These are phyloP conservation scores for Brachypodius melanocephalos DNA, from an alignment of 2,113 vertebrate genomes.

Conservation along the genomic window DNA sequence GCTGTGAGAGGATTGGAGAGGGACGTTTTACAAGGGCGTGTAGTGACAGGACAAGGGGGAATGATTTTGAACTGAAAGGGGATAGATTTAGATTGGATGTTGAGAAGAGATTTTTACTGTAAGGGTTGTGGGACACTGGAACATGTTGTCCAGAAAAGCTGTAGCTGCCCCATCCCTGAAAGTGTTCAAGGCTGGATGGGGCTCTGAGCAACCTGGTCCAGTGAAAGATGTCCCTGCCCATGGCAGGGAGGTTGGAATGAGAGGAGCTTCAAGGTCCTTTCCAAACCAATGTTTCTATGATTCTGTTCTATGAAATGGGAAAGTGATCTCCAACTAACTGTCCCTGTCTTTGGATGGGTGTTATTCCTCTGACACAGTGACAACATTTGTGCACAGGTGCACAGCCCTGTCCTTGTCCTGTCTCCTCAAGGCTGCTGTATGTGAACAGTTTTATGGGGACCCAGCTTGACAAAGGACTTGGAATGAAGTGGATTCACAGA, in stretches of 20 bases:
- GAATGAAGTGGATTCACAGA: not conserved
- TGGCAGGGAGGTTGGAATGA: rapidly evolving
- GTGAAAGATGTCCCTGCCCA: not conserved
- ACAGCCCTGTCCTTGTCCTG: not conserved
- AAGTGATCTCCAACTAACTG: not conserved
- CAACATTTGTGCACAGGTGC: not conserved
- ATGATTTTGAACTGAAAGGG: not conserved
- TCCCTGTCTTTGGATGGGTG: not conserved
- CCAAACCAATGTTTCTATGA: not conserved
- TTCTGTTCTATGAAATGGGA: not conserved
- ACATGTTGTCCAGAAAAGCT: not conserved
- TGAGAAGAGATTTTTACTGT: not conserved
- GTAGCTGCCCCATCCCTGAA: not conserved
- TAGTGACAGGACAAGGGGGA: not conserved
- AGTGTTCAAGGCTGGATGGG: not conserved
- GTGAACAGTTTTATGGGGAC: not conserved
- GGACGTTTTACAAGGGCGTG: not conserved
- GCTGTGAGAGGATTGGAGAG: not conserved
- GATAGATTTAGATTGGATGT: not conserved
- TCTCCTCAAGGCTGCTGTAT: not conserved
- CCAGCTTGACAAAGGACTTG: not conserved
- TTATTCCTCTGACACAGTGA: not conserved
- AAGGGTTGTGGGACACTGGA: not conserved
- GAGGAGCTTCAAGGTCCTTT: not conserved
- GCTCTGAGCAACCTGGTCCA: not conserved